Evolutionary conservation across 2,888 invertebrate genomes (phyloP).

Genomic region (Halictus ligatus): DNA sequence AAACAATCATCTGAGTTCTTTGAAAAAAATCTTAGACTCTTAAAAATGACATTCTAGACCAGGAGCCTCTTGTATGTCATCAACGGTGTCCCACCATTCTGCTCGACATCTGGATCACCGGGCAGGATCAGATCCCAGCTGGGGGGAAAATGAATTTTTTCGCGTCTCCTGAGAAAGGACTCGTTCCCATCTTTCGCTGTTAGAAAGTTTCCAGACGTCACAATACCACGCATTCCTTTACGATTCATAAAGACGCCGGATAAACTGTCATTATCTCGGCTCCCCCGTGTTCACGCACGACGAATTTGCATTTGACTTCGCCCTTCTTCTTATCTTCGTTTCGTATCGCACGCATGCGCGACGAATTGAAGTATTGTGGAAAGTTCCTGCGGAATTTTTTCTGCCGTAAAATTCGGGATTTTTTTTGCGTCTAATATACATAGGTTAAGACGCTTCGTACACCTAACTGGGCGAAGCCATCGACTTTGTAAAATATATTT

Average conservation of each 20-base stretch:
- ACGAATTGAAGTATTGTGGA: not conserved
- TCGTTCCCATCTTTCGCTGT: conserved; percentile 37
- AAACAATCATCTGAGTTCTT: too few species aligned
- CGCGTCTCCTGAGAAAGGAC: conserved; percentile 31
- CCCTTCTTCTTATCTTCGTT: too few species aligned
- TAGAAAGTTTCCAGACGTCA: conserved; percentile 40
- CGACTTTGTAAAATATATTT: too few species aligned
- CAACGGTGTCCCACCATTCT: conserved; percentile 10
- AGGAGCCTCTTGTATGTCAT: too few species aligned
- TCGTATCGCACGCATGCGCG: not conserved
- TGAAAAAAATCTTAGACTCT: too few species aligned
- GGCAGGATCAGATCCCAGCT: conserved; percentile 16
- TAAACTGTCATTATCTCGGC: conserved; percentile 36
- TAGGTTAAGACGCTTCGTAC: not conserved
- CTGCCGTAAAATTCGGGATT: not conserved
- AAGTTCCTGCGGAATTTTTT: not conserved
- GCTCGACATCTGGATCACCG: conserved; percentile 17
- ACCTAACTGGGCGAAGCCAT: too few species aligned
- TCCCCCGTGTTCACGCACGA: not conserved
- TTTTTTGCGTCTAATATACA: not conserved
- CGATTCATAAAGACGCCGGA: conserved; percentile 33
- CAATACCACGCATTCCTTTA: conserved; percentile 22
- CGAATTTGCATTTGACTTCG: conserved; percentile 22
- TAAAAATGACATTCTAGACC: too few species aligned
- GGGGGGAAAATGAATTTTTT: conserved; percentile 30